These are phyloP conservation scores for Aethes cnicana DNA, from an alignment of 2,888 invertebrate genomes.

Conservation along the genomic window DNA sequence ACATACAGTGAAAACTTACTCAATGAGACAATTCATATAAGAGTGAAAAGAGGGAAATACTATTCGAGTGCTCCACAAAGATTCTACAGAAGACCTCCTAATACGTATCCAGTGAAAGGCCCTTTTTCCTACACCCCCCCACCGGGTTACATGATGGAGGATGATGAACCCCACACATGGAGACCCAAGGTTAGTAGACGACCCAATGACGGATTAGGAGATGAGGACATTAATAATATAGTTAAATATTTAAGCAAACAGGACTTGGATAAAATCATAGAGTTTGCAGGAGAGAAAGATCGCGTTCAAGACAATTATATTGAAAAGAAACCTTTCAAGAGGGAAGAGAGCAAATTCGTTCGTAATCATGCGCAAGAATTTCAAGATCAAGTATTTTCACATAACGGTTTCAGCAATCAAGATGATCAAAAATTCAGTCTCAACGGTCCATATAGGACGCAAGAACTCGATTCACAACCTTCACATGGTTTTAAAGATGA, in stretches of 20 bases:
- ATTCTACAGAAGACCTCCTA: constrained; percentile 59
- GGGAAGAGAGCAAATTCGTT: constrained; percentile 13
- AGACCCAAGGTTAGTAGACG: constrained; percentile 63
- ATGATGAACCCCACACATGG: constrained; percentile 46
- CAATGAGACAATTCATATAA: constrained; percentile 39
- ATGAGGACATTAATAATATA: constrained; percentile 65
- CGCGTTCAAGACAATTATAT: constrained; percentile 34
- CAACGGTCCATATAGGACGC: constrained; percentile 12
- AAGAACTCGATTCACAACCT: constrained; percentile 3
- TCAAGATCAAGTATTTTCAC: constrained; percentile 33
- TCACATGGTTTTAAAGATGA: neutral
- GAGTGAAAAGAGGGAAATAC: constrained; percentile 65
- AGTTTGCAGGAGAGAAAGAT: constrained; percentile 52
- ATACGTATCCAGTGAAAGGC: constrained; percentile 46
- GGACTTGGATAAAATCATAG: constrained; percentile 66
- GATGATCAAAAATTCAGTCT: constrained; percentile 23
- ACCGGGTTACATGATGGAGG: constrained; percentile 48
- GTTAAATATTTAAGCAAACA: constrained; percentile 67
- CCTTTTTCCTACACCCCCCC: constrained; percentile 65
- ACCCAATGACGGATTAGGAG: constrained; percentile 58
- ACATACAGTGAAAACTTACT: constrained; percentile 43
- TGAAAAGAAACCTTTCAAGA: constrained; percentile 16
- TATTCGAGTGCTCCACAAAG: constrained; percentile 55
- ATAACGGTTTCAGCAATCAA: constrained; percentile 31
- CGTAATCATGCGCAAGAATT: constrained; percentile 31